These are phyloP conservation scores for Coregonus ussuriensis DNA, from an alignment of 2,797 vertebrate genomes.

Conservation along the genomic window DNA sequence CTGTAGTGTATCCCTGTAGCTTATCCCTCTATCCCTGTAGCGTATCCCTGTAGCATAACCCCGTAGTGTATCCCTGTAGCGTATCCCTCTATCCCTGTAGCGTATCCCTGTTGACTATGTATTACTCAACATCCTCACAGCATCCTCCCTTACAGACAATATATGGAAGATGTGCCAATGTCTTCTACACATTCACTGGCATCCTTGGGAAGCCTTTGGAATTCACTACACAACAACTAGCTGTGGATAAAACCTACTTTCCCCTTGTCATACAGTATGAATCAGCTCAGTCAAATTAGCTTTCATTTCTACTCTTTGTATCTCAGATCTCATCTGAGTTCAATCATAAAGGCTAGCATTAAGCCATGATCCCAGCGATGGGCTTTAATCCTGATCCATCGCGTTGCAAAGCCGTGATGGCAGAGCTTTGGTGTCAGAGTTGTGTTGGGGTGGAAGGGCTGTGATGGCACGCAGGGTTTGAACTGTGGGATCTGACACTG, in stretches of 20 bases:
- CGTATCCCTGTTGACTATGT: background rate
- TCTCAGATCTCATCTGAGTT: background rate
- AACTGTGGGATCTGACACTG: conserved; percentile 24
- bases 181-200: background rate
- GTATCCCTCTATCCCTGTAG: too few relatives aligned
- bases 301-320: background rate
- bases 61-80: background rate
- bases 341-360: background rate
- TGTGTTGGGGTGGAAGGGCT: background rate
- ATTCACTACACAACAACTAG: background rate
- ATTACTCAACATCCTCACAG: background rate
- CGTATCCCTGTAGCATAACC: background rate
- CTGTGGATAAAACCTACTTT: background rate
- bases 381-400: background rate
- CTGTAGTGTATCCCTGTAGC: too few relatives aligned
- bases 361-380: background rate
- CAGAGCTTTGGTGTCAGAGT: background rate
- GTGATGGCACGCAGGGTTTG: conserved; percentile 1
- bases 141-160: background rate
- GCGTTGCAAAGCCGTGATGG: background rate
- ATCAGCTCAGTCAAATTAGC: background rate
- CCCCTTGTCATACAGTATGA: background rate
- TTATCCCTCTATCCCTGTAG: too few relatives aligned
- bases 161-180: background rate
- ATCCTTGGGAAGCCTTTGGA: background rate